phyloP scores from a whole-genome alignment of 2,113 vertebrate genomes.

The Sitta europaea region DNA sequence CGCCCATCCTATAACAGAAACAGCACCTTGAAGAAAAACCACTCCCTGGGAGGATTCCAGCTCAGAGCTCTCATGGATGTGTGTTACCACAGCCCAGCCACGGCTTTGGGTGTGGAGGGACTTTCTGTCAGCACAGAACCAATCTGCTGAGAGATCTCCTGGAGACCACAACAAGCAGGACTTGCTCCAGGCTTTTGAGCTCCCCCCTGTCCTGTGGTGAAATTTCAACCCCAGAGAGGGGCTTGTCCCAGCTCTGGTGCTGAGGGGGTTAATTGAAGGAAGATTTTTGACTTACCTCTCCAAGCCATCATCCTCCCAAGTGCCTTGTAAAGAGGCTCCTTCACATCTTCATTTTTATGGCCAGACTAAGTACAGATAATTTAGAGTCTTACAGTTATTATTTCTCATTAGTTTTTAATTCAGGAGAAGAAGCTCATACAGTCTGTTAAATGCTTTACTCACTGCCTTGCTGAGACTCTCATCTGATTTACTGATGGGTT shows the following conservation, averaged over 20 bases:
- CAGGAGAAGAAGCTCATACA: background rate
- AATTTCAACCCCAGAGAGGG: background rate
- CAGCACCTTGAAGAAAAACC: accelerated
- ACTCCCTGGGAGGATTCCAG: accelerated
- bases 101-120: background rate
- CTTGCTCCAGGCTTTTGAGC: background rate
- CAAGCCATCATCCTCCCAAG: background rate
- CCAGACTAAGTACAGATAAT: background rate
- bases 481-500: background rate
- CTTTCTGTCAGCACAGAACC: background rate
- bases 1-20: background rate
- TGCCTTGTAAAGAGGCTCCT: background rate
- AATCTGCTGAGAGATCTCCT: background rate
- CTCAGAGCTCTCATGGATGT: background rate
- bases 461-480: background rate
- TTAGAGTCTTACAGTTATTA: background rate
- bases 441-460: background rate
- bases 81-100: background rate
- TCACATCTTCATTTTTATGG: background rate
- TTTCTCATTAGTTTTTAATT: conserved; percentile 30
- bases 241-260: background rate
- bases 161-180: background rate
- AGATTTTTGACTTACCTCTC: background rate
- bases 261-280: background rate
- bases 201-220: background rate